phyloP scores from a whole-genome alignment of 1,140 invertebrate species.

The Drosophila pallidifrons region DNA sequence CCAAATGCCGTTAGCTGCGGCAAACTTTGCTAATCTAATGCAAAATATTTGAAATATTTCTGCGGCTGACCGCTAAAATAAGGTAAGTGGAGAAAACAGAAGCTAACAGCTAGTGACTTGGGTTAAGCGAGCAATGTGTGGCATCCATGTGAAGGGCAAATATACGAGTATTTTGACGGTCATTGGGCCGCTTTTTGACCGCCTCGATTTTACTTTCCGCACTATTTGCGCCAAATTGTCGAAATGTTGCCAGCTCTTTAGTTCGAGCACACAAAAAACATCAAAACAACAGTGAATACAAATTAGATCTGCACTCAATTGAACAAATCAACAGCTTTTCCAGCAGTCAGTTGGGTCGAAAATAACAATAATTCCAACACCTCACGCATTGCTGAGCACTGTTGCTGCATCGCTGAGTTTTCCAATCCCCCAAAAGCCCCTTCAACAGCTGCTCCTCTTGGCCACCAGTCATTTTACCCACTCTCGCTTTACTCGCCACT shows the following conservation, averaged over 20 bases:
- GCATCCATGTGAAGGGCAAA: conserved; percentile 67
- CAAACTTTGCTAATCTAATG: conserved; percentile 69
- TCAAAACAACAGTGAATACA: background rate
- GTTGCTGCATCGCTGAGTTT: conserved; percentile 61
- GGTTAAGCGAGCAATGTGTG: conserved; percentile 62
- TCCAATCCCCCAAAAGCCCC: background rate
- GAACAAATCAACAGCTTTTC: conserved; percentile 47
- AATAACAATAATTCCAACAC: conserved; percentile 44
- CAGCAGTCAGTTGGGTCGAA: background rate
- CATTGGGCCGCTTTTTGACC: conserved; percentile 38
- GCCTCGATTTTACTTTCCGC: conserved; percentile 41
- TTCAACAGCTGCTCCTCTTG: background rate
- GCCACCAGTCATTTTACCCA: no score
- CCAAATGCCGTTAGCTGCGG: conserved; percentile 69
- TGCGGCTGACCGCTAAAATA: conserved; percentile 11
- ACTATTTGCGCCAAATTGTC: conserved; percentile 74
- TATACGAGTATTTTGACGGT: conserved; percentile 33
- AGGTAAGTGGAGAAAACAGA: background rate
- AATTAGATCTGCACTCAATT: conserved; percentile 43
- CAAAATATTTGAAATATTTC: conserved; percentile 68
- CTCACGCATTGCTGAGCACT: conserved; percentile 36
- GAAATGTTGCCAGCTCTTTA: conserved; percentile 49
- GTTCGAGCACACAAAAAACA: conserved; percentile 56
- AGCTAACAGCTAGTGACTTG: conserved; percentile 12
- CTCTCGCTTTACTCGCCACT: background rate